Evolutionary conservation across 2,113 vertebrate genomes (phyloP).

Genomic region (Cavia porcellus): DNA sequence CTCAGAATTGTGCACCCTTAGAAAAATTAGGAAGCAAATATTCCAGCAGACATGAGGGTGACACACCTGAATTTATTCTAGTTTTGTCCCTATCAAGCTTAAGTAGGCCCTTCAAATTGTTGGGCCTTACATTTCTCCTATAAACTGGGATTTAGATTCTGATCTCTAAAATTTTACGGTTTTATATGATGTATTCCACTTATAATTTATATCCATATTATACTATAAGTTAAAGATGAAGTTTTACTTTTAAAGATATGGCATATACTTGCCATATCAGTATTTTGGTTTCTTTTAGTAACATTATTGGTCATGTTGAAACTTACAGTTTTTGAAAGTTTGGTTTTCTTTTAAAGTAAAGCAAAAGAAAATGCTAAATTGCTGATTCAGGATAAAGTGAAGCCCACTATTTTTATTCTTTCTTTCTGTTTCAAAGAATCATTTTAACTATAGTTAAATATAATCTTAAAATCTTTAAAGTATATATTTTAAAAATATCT

Average conservation of each 20-base stretch:
- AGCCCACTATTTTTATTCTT: not conserved
- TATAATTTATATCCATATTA: constrained; percentile 28
- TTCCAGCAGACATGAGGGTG: not conserved
- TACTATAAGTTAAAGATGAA: constrained; percentile 1
- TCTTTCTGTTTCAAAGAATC: not conserved
- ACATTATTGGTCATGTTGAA: constrained; percentile 33
- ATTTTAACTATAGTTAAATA: not conserved
- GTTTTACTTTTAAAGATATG: constrained; percentile 45
- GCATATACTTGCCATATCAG: not conserved
- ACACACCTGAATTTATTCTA: not conserved
- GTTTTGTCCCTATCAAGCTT: not conserved
- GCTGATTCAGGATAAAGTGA: not conserved
- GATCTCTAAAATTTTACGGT: not conserved
- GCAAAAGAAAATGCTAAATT: constrained; percentile 4
- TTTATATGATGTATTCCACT: not conserved
- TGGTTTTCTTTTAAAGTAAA: constrained; percentile 10
- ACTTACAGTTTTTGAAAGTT: not conserved
- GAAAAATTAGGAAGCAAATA: not conserved
- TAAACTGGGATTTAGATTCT: constrained; percentile 4
- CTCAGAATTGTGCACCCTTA: not conserved
- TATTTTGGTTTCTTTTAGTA: constrained; percentile 33
- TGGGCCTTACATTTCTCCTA: not conserved
- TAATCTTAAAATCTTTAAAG: constrained; percentile 23
- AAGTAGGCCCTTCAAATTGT: not conserved
- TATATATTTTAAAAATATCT: not conserved